Base-by-base conservation (phyloP, 2,797 vertebrate genomes). In the Menidia menidia region DNA sequence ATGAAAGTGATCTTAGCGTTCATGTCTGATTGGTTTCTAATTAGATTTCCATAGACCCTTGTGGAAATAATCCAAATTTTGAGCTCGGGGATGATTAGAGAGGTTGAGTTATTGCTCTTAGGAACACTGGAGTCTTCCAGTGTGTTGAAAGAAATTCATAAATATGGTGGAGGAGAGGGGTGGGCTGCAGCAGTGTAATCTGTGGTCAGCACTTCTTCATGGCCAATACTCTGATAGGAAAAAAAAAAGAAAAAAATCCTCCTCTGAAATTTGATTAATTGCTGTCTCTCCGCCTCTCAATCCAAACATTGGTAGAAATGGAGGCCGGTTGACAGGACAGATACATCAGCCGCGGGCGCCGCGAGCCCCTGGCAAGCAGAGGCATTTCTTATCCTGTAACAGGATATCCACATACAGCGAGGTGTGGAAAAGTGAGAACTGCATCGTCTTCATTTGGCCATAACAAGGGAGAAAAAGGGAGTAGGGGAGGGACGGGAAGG, bases 391-490 rank as follows among this genome's bases (percentile, higher is more conserved):
- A 84, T 90, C 86, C 86, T 78, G 87, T 87, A 91, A 88, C 87
- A 88, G 89, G 85, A 86, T 87, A 88, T 91, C 87, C 88, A 88
- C 84, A 58, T 82, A 88, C 68, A 73, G 78, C 43, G 84, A 88
- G 84, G 84, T 91, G 89, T 84, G 81, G 82, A 92, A 87, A 90
- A 93, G 87, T 83, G 88, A 91, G 90, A 90, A 92, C 84, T 84
- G 89, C 85, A 88, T 86, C 78, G 87, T 89, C 89, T 91, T 89
- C 88, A 92, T 92, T 90, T 89, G 88, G 78, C 79, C 85, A 87
- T 87, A 89, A 91, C 86, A 85, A 90, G 90, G 82, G 76, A 82
- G 78, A 77, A 73, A 68, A 73, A 68, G 71, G 64, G 74, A 48
- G 79, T 45, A 51, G 59, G 57, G 55, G 63, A 51, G 73, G 35